A percentile compares a stretch with the other conserved stretches of the same genome.
Evolutionary conservation across 2,888 invertebrate genomes (phyloP).

Genomic region (Margaritifera margaritifera): DNA sequence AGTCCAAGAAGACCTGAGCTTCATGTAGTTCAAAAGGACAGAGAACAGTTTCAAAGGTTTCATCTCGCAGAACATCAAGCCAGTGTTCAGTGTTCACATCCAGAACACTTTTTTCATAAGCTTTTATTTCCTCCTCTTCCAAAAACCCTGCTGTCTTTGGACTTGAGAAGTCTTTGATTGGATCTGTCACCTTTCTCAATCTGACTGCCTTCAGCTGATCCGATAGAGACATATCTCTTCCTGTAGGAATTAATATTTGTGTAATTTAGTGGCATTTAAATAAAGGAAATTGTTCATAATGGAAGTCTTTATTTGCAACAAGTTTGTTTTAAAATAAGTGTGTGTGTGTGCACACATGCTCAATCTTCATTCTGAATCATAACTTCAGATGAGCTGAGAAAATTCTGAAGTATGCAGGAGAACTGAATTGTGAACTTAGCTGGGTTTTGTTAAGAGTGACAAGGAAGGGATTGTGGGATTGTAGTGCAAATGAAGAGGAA

Average conservation of each 20-base stretch:
- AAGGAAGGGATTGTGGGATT: too few species aligned
- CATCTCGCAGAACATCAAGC: slow-evolving; percentile 47
- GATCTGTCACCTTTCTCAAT: slow-evolving; percentile 44
- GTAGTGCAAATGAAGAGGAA: too few species aligned
- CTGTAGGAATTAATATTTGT: not conserved
- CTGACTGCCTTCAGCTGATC: slow-evolving; percentile 50
- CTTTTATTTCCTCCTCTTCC: slow-evolving; percentile 44
- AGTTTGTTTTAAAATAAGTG: too few species aligned
- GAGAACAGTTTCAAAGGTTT: slow-evolving; percentile 54
- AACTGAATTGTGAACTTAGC: too few species aligned
- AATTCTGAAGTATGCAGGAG: too few species aligned
- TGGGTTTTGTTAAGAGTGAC: too few species aligned
- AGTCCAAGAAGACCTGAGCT: slow-evolving; percentile 46
- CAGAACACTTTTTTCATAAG: slow-evolving; percentile 52
- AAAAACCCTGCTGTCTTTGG: slow-evolving; percentile 57
- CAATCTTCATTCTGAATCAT: too few species aligned
- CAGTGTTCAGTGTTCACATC: slow-evolving; percentile 60
- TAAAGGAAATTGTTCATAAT: too few species aligned
- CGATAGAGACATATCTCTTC: slow-evolving; percentile 20
- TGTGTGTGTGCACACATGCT: too few species aligned
- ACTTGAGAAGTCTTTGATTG: slow-evolving; percentile 56
- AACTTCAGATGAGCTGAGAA: too few species aligned
- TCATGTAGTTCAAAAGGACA: slow-evolving; percentile 49
- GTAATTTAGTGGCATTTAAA: too few species aligned
- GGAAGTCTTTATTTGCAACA: not conserved